Base-by-base conservation (phyloP, 2,888 invertebrate genomes). In the Camponotus fellah region DNA sequence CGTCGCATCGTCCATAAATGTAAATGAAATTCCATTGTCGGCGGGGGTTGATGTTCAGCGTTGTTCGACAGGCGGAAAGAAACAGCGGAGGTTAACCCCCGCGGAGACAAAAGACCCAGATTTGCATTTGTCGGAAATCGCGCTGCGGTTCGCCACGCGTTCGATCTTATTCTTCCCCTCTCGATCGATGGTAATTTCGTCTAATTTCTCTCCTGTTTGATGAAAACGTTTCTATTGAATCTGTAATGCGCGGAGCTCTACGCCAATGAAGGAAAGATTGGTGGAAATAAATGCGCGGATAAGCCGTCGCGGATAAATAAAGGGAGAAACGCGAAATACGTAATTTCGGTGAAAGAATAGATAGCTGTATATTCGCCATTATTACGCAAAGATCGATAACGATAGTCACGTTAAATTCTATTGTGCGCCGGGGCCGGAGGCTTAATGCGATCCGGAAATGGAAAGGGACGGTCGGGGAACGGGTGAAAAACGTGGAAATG, bases 361-460 rank as follows among this genome's bases (percentile, higher is more conserved):
- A 56, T 69, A 66, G 83, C 84, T 75, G 58, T 40, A 58, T 74
- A 62, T 85, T 69, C 76, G 74, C 83, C 56, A 81, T 85, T 90
- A 86, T 88, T 88, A 84, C 72, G 83, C 80, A 56, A 53, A 84
- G 84, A 90, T 90, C 90, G 88, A 90, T 90, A 88, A 26, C 75
- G 75, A 82, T 43, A 82, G 86, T 87, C 84, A 87, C 83, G 85
- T 89, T 89, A 87, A 88, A 89, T 88, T 89, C 88, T 85, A 89
- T 86, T 89, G 90, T 91, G 86, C 89, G 69, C 60, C 68, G 82
- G 77, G 56, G 26, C 82, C 62, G 62, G 82, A 66, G 85, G 84
- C 82, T 88, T 89, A 90, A 90, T 87, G 88, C 88, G 87, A 85
- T 82, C 85, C 88, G 89, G 89, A 88, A 90, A 89, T 87, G 87